phyloP scores from a whole-genome alignment of 1,140 invertebrate species.

The Phymorhynchus buccinoides region DNA sequence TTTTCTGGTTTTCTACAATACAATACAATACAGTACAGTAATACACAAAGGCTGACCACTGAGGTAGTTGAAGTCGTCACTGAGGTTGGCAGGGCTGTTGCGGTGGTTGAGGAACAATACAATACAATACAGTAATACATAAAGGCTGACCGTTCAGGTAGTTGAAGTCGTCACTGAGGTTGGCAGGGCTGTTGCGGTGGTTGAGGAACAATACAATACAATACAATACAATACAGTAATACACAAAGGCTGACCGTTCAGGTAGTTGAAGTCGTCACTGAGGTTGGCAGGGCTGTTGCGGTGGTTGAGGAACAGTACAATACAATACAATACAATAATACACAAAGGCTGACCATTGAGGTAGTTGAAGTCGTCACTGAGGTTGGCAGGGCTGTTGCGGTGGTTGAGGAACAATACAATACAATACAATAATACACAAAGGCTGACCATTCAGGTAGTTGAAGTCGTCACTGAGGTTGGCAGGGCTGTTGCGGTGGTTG shows the following conservation, averaged over 20 bases:
- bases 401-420: slow-evolving; percentile 37
- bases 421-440: too few species aligned
- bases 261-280: slow-evolving; percentile 78
- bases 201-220: too few species aligned
- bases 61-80: slow-evolving; percentile 78
- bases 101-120: too few species aligned
- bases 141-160: slow-evolving; percentile 78
- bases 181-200: slow-evolving; percentile 58
- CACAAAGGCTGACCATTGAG: slow-evolving; percentile 78
- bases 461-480: slow-evolving; percentile 77
- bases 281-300: slow-evolving; percentile 69
- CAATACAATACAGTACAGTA: too few species aligned
- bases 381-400: slow-evolving; percentile 62
- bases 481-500: slow-evolving; percentile 55
- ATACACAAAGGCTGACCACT: slow-evolving; percentile 74
- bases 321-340: slow-evolving; percentile 2
- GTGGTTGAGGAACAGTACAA: slow-evolving; percentile 39
- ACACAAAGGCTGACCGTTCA: slow-evolving; percentile 79
- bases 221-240: too few species aligned
- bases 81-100: slow-evolving; percentile 72
- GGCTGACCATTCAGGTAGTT: slow-evolving; percentile 79
- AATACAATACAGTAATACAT: too few species aligned
- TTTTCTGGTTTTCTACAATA: too few species aligned
- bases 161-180: slow-evolving; percentile 77
- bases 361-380: slow-evolving; percentile 78